Percentiles rank a stretch among this genome's conserved stretches.
Conservation (phyloP, 2,113 vertebrate species). For the Hippoglossus stenolepis region DNA sequence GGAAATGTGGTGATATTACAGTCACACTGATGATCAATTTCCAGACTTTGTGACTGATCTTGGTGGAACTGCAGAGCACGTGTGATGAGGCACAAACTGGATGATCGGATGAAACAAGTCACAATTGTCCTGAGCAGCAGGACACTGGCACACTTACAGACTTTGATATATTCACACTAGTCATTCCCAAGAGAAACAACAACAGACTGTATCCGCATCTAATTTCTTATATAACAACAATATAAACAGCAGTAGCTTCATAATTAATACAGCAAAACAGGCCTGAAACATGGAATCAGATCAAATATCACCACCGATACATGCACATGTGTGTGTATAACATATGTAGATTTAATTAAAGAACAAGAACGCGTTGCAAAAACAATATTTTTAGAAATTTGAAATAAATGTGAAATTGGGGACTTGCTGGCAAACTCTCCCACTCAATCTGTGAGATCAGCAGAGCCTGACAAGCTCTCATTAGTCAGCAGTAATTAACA, state of each 20-base stretch:
- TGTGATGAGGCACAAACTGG: no score
- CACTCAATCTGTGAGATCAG: neutral
- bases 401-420: neutral
- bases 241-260: neutral
- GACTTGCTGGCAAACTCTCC: constrained; percentile 15
- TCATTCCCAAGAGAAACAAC: constrained; percentile 1
- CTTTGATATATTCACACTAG: constrained; percentile 17
- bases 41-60: no score
- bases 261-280: neutral
- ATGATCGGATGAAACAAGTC: no score
- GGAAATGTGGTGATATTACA: neutral
- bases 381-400: neutral
- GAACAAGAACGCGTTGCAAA: no score
- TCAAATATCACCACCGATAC: no score
- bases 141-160: constrained; percentile 1
- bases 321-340: no score
- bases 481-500: constrained; percentile 15
- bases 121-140: no score
- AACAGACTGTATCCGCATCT: neutral
- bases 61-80: no score
- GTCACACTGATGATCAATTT: neutral
- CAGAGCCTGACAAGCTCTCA: constrained; percentile 6
- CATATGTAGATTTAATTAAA: no score
- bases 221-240: constrained; percentile 3
- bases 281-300: neutral